Evolutionary conservation across 2,888 invertebrate genomes (phyloP), one percentile per base, ranked within the genome.

Genomic region (Embidobia sp.): DNA sequence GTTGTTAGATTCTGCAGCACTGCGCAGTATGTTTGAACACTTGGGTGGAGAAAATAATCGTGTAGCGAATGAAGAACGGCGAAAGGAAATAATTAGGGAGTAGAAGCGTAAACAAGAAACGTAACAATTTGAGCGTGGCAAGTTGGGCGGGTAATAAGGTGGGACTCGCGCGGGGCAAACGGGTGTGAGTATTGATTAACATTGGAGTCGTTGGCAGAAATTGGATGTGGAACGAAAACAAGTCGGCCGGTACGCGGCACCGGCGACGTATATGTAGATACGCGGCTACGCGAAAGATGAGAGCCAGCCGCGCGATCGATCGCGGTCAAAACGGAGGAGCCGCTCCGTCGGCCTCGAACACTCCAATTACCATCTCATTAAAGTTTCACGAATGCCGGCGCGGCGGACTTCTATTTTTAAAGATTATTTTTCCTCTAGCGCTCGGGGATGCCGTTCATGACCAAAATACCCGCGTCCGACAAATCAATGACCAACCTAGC

Each of bases 281-380:
- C 19, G 27, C 37, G 22, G 13, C 31, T 40, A 29, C 49, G 64
- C 64, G 66, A 67, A 67, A 67, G 57, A 67, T 48, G 67, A 57
- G 67, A 55, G 48, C 33, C 64, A 55, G 48, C 33, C 64, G 61
- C 46, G 49, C 64, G 11, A 67, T 67, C 67, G 67, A 67, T 67
- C 40, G 26, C 46, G 66, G 53, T 35, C 44, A 48, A 66, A 53
- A 44, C 35, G 18, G 46, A 22, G 42, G 26, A 31, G 10, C 44
- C 8, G 40, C 37, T 35, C 22, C 11, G 19, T 35, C 26, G 57
- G 16, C 44, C 19, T 16, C 63, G 29, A 27, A 42, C 13, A 53
- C 53, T 53, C 66, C 66, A 55, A 66, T 66, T 53, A 66, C 66
- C 66, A 55, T 64, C 51, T 64, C 51, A 64, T 64, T 64, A 64